Percentiles rank a stretch among this genome's conserved stretches.
Conservation (phyloP, 2,888 invertebrate species). For the Drosophila leonis region DNA sequence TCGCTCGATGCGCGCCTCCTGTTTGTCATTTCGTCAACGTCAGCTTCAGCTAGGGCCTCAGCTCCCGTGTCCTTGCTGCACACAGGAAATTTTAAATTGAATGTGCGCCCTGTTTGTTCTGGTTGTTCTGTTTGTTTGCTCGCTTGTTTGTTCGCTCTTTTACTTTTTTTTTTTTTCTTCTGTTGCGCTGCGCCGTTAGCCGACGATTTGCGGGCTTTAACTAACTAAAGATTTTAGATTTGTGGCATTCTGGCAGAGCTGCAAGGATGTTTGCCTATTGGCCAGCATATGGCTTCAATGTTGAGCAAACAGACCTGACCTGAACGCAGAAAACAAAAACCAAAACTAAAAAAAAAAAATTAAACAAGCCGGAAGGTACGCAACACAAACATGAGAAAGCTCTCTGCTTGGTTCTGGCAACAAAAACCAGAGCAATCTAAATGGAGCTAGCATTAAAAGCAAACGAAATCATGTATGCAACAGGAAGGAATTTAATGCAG, state of each 20-base stretch:
- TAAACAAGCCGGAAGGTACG: background rate
- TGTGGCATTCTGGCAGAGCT: constrained; percentile 10
- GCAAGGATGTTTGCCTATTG: constrained; percentile 21
- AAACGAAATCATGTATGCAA: background rate
- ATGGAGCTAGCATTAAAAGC: background rate
- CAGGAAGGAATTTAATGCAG: background rate
- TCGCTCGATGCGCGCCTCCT: constrained; percentile 48
- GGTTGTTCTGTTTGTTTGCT: constrained; percentile 26
- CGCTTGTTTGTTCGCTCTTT: constrained; percentile 24
- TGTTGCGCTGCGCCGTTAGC: constrained; percentile 24
- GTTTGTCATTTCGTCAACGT: constrained; percentile 66
- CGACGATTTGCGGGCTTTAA: constrained; percentile 44
- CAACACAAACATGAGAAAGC: constrained; percentile 11
- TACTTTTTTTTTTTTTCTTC: constrained; percentile 1
- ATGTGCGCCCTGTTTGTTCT: constrained; percentile 53
- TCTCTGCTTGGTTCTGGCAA: background rate
- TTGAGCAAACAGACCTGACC: constrained; percentile 7
- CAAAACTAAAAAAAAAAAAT: background rate
- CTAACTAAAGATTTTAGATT: constrained; percentile 26
- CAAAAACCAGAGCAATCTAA: background rate
- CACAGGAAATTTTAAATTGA: constrained; percentile 76
- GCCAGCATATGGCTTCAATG: constrained; percentile 19
- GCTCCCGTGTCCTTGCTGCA: constrained; percentile 28
- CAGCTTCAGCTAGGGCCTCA: constrained; percentile 4
- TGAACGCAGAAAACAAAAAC: background rate